Evolutionary conservation across 2,797 vertebrate species (phyloP).

Genomic region (Sphenodon punctatus): DNA sequence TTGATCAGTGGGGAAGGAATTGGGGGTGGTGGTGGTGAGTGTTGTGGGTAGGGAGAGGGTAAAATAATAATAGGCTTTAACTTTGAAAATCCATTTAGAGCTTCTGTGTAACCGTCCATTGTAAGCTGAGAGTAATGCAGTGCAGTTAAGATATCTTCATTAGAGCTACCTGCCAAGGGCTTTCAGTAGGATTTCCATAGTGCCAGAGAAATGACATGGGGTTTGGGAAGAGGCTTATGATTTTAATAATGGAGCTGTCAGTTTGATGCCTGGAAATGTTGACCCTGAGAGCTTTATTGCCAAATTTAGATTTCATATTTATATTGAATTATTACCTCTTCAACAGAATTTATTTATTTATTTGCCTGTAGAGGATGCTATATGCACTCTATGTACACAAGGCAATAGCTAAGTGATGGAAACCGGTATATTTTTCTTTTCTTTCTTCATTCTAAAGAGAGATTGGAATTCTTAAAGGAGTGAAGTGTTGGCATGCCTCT

Average conservation of each 20-base stretch:
- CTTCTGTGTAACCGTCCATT: slow-evolving; percentile 46
- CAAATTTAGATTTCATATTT: slow-evolving; percentile 51
- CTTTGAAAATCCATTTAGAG: slow-evolving; percentile 62
- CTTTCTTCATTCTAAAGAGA: background rate
- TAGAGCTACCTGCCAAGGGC: slow-evolving; percentile 29
- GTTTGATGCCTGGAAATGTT: slow-evolving; percentile 45
- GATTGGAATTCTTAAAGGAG: background rate
- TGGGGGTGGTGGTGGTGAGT: slow-evolving; percentile 32
- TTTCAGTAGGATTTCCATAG: slow-evolving; percentile 27
- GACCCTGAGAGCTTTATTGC: slow-evolving; percentile 46
- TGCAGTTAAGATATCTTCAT: slow-evolving; percentile 40
- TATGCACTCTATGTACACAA: background rate
- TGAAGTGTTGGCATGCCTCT: background rate
- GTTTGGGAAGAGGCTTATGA: slow-evolving; percentile 32
- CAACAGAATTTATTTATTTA: background rate
- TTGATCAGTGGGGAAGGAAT: slow-evolving; percentile 54
- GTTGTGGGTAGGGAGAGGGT: slow-evolving; percentile 10
- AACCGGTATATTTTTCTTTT: background rate
- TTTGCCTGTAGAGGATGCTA: background rate
- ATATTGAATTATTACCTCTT: slow-evolving; percentile 47
- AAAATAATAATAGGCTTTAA: slow-evolving; percentile 60
- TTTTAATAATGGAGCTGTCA: slow-evolving; percentile 67
- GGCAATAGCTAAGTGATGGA: background rate
- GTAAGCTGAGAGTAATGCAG: slow-evolving; percentile 22
- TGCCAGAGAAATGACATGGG: slow-evolving; percentile 2